Evolutionary conservation across 2,113 vertebrate species (phyloP).

Genomic region (Elaphurus davidianus): DNA sequence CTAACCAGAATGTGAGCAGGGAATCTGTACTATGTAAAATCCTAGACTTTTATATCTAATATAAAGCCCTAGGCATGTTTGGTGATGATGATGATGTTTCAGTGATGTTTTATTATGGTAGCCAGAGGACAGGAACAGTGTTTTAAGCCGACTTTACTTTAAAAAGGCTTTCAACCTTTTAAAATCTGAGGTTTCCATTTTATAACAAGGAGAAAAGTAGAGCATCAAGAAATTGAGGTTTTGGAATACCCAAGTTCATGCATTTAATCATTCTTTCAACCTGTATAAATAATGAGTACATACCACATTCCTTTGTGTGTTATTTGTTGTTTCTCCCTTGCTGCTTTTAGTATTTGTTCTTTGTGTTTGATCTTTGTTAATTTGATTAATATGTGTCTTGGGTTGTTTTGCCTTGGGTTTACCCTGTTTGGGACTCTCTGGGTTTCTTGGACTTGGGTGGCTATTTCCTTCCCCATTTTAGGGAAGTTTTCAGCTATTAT

Average conservation of each 20-base stretch:
- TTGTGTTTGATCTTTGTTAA: too few relatives aligned
- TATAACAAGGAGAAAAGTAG: not conserved
- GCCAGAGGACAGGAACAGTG: not conserved
- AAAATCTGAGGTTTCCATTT: not conserved
- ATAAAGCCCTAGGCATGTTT: not conserved
- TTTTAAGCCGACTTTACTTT: not conserved
- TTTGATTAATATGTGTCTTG: too few relatives aligned
- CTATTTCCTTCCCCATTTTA: too few relatives aligned
- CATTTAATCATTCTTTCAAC: not conserved
- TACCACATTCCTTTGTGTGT: not conserved
- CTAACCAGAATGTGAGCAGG: not conserved
- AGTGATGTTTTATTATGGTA: not conserved
- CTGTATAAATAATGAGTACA: not conserved
- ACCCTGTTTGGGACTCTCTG: too few relatives aligned
- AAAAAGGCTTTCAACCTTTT: not conserved
- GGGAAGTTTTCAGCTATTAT: too few relatives aligned
- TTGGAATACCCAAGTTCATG: not conserved
- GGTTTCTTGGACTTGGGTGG: too few relatives aligned
- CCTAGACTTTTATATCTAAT: not conserved
- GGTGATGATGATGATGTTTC: not conserved
- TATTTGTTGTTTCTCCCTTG: too few relatives aligned
- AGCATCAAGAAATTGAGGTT: not conserved
- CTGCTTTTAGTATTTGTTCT: too few relatives aligned
- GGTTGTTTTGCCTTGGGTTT: too few relatives aligned
- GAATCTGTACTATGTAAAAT: not conserved